Percentiles rank a stretch among this genome's conserved stretches.
These are phyloP conservation scores for Siniperca obscura DNA, from an alignment of 2,797 vertebrate species.

Conservation along the genomic window DNA sequence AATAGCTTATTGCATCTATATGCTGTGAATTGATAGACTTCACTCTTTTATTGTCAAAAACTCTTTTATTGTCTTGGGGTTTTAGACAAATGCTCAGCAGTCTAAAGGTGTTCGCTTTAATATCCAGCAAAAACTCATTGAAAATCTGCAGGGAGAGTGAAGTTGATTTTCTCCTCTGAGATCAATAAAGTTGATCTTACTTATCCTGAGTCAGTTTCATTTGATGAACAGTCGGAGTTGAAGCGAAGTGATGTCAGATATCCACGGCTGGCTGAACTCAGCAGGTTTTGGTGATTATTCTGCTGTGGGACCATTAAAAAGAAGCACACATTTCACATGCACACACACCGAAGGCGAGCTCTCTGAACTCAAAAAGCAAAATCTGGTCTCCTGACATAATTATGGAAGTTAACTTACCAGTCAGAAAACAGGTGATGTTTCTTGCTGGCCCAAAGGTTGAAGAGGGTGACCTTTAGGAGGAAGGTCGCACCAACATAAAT, in stretches of 20 bases:
- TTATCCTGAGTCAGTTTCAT: conserved; percentile 17
- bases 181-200: conserved; percentile 34
- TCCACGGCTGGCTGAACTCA: conserved; percentile 22
- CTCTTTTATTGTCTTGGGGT: background rate
- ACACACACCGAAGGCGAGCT: background rate
- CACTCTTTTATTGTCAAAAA: background rate
- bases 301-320: conserved; percentile 3
- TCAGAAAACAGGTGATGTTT: background rate
- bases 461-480: conserved; percentile 4
- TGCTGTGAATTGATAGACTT: background rate
- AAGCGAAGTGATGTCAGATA: conserved; percentile 30
- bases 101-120: conserved; percentile 6
- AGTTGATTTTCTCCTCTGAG: conserved; percentile 4
- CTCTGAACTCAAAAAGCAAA: background rate
- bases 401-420: background rate
- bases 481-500: background rate
- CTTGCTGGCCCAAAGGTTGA: background rate
- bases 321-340: background rate
- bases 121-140: conserved; percentile 14
- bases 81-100: conserved; percentile 10
- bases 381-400: conserved; percentile 12
- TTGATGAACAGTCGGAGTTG: conserved; percentile 35
- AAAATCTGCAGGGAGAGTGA: conserved; percentile 13
- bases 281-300: conserved; percentile 20
- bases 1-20: background rate